Evolutionary conservation across 2,797 vertebrate species (phyloP), one percentile per base, ranked within the genome.

Genomic region (Meriones psammophilus): DNA sequence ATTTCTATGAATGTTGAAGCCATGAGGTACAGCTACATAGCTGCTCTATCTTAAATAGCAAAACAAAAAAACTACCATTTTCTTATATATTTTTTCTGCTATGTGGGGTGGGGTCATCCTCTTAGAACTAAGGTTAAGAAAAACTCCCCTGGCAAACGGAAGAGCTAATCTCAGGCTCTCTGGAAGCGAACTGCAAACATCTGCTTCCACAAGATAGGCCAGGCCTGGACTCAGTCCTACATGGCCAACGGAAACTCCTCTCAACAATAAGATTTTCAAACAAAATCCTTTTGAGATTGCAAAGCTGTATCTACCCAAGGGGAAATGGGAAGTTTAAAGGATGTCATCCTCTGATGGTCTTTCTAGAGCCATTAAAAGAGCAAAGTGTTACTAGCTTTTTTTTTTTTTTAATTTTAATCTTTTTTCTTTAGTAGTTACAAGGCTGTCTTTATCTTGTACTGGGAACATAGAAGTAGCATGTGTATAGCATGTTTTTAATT

Each of bases 241-340:
- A 90, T 8, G 42, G 14, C 87, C 62, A n/a, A 1, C 64, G 68
- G 68, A 90, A 81, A 77, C 58, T 46, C 94, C 71, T 85, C 58
- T 71, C 77, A 94, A 96, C 84, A 96, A 79, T 92, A 76, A 74
- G 20, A 30, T 54, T 95, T 96, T 81, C 20, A 93, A 89, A 83
- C 74, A 24, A 93, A 93, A 95, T 95, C 64, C 68, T 95, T 95
- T 89, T 95, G 69, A 94, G 95, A 39, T 84, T 76, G 81, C 76
- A 81, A 78, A 64, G 50, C 84, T 68, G 8, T 74, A 62, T 97
- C 56, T 83, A 46, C 78, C 88, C 54, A 20, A 56, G 80, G 76
- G 92, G 50, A 91, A 92, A 88, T 89, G 92, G 88, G 77, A 93
- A 79, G 89, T 92, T 94, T 73, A 92, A 77, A 73, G 8, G 1